Evolutionary conservation across 2,113 vertebrate genomes (phyloP).

Genomic region (Gasterosteus aculeatus): DNA sequence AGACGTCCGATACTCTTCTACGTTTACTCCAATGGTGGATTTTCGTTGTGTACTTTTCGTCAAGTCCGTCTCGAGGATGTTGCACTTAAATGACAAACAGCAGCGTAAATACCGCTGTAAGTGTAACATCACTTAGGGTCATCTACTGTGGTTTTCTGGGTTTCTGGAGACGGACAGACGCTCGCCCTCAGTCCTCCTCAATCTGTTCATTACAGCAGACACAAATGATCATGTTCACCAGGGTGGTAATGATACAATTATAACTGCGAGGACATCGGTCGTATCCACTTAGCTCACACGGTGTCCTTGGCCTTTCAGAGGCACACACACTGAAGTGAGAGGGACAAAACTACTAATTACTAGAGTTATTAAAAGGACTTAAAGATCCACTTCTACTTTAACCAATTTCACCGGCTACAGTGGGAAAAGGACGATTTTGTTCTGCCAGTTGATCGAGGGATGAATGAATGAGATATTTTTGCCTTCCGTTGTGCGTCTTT

Average conservation of each 20-base stretch:
- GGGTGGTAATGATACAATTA: slow-evolving; percentile 72
- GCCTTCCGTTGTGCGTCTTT: background rate
- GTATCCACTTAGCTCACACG: slow-evolving; percentile 63
- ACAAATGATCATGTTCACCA: slow-evolving; percentile 71
- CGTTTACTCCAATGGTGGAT: background rate
- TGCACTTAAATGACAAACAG: background rate
- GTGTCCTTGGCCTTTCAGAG: slow-evolving; percentile 62
- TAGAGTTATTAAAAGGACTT: slow-evolving; percentile 21
- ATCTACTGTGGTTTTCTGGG: background rate
- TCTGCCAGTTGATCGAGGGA: slow-evolving; percentile 3
- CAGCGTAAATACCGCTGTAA: background rate
- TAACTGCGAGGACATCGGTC: slow-evolving; percentile 63
- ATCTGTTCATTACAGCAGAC: slow-evolving; percentile 39
- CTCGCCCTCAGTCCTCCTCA: slow-evolving; percentile 39
- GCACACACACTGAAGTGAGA: slow-evolving; percentile 16
- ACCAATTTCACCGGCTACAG: background rate
- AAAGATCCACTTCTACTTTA: background rate
- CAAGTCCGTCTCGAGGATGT: background rate
- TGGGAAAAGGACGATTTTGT: background rate
- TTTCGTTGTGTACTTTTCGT: background rate
- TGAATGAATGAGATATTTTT: slow-evolving; percentile 8
- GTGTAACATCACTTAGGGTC: background rate
- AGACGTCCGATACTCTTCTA: background rate
- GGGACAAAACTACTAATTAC: slow-evolving; percentile 33
- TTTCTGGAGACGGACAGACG: slow-evolving; percentile 33